These are phyloP conservation scores for Platysternon megacephalum DNA, from an alignment of 2,113 vertebrate species.

Conservation along the genomic window DNA sequence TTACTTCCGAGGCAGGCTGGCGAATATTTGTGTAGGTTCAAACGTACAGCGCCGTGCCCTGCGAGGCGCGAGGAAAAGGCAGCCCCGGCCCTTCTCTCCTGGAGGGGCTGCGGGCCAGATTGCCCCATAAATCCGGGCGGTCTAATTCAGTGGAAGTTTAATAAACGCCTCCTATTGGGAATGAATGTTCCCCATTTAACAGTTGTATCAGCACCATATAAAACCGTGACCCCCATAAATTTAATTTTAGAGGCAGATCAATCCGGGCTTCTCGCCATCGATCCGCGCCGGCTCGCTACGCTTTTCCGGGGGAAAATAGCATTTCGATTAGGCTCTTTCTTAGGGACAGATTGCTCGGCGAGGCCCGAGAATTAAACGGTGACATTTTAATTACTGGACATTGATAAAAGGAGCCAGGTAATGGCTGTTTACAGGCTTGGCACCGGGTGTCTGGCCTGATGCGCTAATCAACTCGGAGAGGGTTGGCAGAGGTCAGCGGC, in stretches of 20 bases:
- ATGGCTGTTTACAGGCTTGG: slow-evolving; percentile 77
- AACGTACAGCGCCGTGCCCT: slow-evolving; percentile 78
- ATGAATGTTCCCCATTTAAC: slow-evolving; percentile 94
- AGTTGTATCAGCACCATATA: slow-evolving; percentile 92
- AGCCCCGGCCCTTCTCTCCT: slow-evolving; percentile 66
- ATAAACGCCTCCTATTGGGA: slow-evolving; percentile 89
- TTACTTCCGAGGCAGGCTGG: neutral
- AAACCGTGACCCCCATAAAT: slow-evolving; percentile 95
- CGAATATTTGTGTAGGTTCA: slow-evolving; percentile 74
- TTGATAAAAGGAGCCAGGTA: slow-evolving; percentile 87
- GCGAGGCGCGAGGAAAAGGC: slow-evolving; percentile 67
- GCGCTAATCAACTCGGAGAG: slow-evolving; percentile 77
- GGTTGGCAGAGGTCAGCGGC: slow-evolving; percentile 58
- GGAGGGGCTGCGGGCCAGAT: slow-evolving; percentile 78
- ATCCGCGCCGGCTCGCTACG: slow-evolving; percentile 78
- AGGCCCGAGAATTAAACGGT: slow-evolving; percentile 91
- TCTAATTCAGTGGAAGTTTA: slow-evolving; percentile 89
- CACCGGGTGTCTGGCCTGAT: slow-evolving; percentile 70
- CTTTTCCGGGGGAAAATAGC: slow-evolving; percentile 78
- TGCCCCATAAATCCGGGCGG: slow-evolving; percentile 86
- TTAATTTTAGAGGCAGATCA: slow-evolving; percentile 92
- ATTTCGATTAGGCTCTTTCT: slow-evolving; percentile 92
- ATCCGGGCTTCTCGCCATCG: slow-evolving; percentile 87
- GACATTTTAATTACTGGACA: slow-evolving; percentile 98
- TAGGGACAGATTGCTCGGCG: slow-evolving; percentile 88